These are phyloP conservation scores for Reinhardtius hippoglossoides DNA, from an alignment of 2,113 vertebrate species.

Conservation along the genomic window DNA sequence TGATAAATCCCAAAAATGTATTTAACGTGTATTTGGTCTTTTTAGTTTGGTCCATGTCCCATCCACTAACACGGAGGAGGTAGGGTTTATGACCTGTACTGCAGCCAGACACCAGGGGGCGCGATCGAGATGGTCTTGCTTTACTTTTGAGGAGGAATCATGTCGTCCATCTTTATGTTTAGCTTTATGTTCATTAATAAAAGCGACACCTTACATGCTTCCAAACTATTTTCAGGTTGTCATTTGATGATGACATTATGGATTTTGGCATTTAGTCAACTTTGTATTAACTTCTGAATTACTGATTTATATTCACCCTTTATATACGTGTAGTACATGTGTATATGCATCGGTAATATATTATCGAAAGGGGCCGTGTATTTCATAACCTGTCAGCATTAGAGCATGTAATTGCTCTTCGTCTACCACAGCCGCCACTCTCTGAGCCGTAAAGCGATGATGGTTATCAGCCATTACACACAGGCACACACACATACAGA, in stretches of 20 bases:
- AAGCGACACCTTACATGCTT: neutral
- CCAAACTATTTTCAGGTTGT: too few relatives aligned
- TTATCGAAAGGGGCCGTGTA: neutral
- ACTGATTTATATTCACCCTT: neutral
- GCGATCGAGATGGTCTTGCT: too few relatives aligned
- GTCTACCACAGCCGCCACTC: constrained; percentile 42
- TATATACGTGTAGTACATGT: neutral
- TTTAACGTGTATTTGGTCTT: too few relatives aligned
- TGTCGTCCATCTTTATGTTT: too few relatives aligned
- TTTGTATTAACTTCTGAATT: neutral
- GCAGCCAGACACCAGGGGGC: too few relatives aligned
- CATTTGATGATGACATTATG: neutral
- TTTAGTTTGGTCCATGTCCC: too few relatives aligned
- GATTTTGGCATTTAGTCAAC: too few relatives aligned
- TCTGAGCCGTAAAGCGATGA: constrained; percentile 49
- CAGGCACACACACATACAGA: constrained; percentile 4
- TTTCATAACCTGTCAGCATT: constrained; percentile 35
- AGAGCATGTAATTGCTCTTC: constrained; percentile 49
- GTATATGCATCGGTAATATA: neutral
- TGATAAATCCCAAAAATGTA: too few relatives aligned
- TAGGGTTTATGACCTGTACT: too few relatives aligned
- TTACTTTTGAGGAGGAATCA: too few relatives aligned
- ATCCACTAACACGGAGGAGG: too few relatives aligned
- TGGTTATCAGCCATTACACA: constrained; percentile 59
- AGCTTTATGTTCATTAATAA: neutral